A percentile compares a stretch with the other conserved stretches of the same genome.
Conservation (phyloP, 2,888 invertebrate species). For the Drosophila subquinaria region DNA sequence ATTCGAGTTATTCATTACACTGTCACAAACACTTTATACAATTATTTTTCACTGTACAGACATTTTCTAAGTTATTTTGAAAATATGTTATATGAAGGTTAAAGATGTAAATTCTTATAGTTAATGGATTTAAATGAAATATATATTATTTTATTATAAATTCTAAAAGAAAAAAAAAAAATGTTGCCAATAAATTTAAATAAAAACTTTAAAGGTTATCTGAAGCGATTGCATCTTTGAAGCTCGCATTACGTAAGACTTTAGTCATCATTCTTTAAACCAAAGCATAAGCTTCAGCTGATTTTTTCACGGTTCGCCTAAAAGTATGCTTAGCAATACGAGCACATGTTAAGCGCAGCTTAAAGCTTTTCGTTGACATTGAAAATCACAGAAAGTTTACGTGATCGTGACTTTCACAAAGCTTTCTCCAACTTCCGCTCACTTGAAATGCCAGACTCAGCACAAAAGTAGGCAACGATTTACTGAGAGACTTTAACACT, state of each 20-base stretch:
- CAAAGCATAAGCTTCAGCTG: constrained; percentile 35
- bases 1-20: constrained; percentile 7
- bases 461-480: constrained; percentile 36
- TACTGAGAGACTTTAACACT: not conserved
- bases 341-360: not conserved
- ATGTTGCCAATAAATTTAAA: not conserved
- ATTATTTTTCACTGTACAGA: not conserved
- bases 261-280: not conserved
- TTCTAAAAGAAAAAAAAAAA: too few relatives aligned
- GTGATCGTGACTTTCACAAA: constrained; percentile 27
- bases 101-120: too few relatives aligned
- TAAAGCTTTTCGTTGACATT: constrained; percentile 6
- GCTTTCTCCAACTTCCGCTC: constrained; percentile 23
- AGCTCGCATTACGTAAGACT: constrained; percentile 10
- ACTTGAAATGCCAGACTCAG: not conserved
- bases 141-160: too few relatives aligned
- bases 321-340: not conserved
- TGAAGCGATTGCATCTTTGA: not conserved
- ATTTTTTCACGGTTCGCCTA: not conserved
- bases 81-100: not conserved
- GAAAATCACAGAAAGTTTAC: not conserved
- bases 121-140: too few relatives aligned
- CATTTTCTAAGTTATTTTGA: not conserved
- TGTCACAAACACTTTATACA: not conserved
- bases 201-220: not conserved